These are phyloP conservation scores for Limnephilus lunatus DNA, from an alignment of 2,888 invertebrate genomes.

Conservation along the genomic window DNA sequence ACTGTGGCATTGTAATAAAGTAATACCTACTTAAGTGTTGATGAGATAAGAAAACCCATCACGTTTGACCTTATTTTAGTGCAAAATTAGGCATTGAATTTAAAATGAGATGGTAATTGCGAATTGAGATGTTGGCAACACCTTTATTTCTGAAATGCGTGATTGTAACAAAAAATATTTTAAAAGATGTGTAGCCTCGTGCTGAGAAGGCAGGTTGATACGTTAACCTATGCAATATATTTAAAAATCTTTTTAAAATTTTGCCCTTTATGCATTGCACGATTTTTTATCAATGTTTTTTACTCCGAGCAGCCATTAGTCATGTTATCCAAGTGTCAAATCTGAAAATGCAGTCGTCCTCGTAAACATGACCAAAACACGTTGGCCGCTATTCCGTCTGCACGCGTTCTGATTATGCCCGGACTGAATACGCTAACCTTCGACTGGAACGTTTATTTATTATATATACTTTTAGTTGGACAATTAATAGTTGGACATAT, in stretches of 20 bases:
- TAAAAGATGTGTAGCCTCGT: not conserved
- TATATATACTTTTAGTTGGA: not conserved
- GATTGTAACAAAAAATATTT: not conserved
- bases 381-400: slow-evolving; percentile 28
- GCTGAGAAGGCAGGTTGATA: not conserved
- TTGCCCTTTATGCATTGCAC: slow-evolving; percentile 42
- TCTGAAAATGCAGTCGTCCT: slow-evolving; percentile 52
- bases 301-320: slow-evolving; percentile 1
- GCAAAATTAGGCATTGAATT: not conserved
- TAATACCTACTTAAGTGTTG: not conserved
- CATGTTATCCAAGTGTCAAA: slow-evolving; percentile 50
- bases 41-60: slow-evolving; percentile 2
- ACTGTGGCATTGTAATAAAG: not conserved
- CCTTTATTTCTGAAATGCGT: not conserved
- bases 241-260: not conserved
- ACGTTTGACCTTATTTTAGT: not conserved
- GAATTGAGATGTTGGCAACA: not conserved
- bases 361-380: slow-evolving; percentile 53
- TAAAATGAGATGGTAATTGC: not conserved
- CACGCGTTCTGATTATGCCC: slow-evolving; percentile 24
- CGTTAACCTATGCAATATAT: not conserved
- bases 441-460: slow-evolving; percentile 2
- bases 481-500: not conserved
- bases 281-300: slow-evolving; percentile 20
- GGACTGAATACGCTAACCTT: slow-evolving; percentile 4